Conservation (phyloP, 2,113 vertebrate species). For the Glaucidium brasilianum region DNA sequence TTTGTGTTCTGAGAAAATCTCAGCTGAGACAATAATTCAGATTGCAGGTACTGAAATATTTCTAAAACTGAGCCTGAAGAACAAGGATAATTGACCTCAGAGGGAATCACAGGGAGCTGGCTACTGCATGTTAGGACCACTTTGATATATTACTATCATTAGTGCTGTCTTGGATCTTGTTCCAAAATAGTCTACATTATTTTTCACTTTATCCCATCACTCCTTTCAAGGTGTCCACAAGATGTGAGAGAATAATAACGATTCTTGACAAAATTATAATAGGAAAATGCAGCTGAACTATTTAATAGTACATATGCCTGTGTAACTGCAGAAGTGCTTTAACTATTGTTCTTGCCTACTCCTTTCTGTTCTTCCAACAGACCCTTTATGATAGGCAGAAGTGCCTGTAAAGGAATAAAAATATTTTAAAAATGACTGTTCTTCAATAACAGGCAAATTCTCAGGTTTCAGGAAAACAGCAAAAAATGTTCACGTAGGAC, state of each 20-base stretch:
- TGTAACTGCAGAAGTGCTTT: not conserved
- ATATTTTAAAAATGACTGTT: not conserved
- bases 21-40: constrained; percentile 47
- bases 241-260: constrained; percentile 32
- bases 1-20: constrained; percentile 24
- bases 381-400: not conserved
- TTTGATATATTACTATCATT: constrained; percentile 65
- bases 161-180: constrained; percentile 29
- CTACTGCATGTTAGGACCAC: constrained; percentile 12
- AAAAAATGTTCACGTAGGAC: not conserved
- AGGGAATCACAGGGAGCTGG: constrained; percentile 46
- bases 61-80: constrained; percentile 52
- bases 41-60: constrained; percentile 53
- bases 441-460: not conserved
- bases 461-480: not conserved
- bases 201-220: constrained; percentile 56
- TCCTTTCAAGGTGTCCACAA: constrained; percentile 30
- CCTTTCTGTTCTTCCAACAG: not conserved
- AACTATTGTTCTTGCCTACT: not conserved
- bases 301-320: not conserved
- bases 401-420: not conserved
- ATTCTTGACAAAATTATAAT: constrained; percentile 19
- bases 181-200: constrained; percentile 60
- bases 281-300: constrained; percentile 4
- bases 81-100: constrained; percentile 58